Conservation (phyloP, 2,797 vertebrate genomes). For the Tolypeutes matacus region DNA sequence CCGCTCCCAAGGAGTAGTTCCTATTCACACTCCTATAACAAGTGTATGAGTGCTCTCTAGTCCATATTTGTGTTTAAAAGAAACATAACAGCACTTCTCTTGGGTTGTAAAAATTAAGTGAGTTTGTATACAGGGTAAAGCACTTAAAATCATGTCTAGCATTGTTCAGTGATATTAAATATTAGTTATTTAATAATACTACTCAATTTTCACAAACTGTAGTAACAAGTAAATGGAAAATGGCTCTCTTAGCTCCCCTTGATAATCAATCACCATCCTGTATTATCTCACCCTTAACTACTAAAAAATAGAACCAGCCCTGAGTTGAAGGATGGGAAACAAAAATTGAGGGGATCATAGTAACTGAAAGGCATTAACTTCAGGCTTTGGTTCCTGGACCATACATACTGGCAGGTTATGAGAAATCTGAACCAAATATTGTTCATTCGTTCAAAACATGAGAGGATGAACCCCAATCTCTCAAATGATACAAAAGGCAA, state of each 20-base stretch:
- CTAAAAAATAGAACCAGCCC: not conserved
- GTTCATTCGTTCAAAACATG: not conserved
- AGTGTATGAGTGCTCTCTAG: not conserved
- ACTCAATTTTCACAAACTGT: not conserved
- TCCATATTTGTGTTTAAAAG: not conserved
- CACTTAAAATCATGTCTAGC: not conserved
- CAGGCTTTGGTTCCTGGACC: not conserved
- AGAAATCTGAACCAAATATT: not conserved
- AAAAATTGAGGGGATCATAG: not conserved
- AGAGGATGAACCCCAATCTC: not conserved
- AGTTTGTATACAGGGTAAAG: not conserved
- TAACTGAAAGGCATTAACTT: not conserved
- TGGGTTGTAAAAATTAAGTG: not conserved
- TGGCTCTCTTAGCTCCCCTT: not conserved
- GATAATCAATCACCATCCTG: not conserved
- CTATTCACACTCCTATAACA: not conserved
- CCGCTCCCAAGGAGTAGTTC: not conserved
- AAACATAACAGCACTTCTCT: not conserved
- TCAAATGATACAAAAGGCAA: not conserved
- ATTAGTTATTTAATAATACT: not conserved
- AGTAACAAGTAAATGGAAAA: not conserved
- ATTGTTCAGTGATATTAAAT: not conserved
- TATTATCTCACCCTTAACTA: not conserved
- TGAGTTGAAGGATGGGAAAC: not conserved
- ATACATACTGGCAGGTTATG: not conserved